Conservation (phyloP, 2,113 vertebrate species). For the Plectropomus leopardus region DNA sequence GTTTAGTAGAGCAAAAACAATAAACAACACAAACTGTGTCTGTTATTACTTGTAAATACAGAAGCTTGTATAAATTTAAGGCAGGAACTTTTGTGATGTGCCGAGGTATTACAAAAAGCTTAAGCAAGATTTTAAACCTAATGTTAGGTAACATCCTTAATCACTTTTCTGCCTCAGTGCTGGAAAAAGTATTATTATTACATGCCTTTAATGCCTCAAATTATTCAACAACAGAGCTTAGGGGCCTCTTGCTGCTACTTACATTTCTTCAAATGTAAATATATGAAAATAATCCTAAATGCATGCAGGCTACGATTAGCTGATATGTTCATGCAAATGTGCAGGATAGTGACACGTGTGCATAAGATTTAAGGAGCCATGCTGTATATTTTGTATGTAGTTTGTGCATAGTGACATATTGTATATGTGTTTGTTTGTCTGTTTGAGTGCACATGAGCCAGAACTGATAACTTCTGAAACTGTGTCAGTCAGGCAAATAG, state of each 20-base stretch:
- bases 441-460: neutral
- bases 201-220: constrained; percentile 18
- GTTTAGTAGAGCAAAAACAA: constrained; percentile 3
- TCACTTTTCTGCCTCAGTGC: constrained; percentile 9
- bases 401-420: neutral
- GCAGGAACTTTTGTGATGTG: constrained; percentile 5
- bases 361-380: neutral
- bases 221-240: constrained; percentile 26
- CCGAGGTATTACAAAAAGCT: constrained; percentile 36
- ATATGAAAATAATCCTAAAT: constrained; percentile 26
- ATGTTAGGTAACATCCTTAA: constrained; percentile 43
- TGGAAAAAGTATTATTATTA: constrained; percentile 20
- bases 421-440: neutral
- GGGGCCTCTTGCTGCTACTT: constrained; percentile 3
- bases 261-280: constrained; percentile 14
- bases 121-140: constrained; percentile 36
- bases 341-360: neutral
- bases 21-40: neutral
- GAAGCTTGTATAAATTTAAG: constrained; percentile 9
- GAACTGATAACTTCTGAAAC: neutral
- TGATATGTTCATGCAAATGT: constrained; percentile 6
- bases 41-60: neutral
- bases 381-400: neutral
- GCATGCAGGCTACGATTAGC: neutral
- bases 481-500: neutral